Evolutionary conservation across 2,888 invertebrate species (phyloP), one percentile per base, ranked within the genome.

Genomic region (Cryptocephalus primarius): DNA sequence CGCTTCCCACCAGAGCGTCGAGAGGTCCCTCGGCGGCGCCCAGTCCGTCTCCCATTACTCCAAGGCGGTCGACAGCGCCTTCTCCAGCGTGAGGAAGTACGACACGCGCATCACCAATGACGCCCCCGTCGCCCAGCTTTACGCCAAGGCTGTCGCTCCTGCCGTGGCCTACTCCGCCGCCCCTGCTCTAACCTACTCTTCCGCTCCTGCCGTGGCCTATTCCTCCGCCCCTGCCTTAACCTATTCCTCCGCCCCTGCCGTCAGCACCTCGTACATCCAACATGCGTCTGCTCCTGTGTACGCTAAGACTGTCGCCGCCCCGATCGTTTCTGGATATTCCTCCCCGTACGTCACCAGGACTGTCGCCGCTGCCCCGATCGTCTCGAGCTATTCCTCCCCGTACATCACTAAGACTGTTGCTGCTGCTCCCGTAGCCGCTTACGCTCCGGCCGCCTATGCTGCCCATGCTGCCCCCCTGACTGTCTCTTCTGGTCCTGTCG

Each of bases 31-130:
- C 49, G 79, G 75, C 49, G 76, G 68, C 44, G 76, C 76, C 57
- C 69, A 71, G 48, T 73, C 73, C 39, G 73, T 79, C 4, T 77
- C 79, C 46, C 52, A 55, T 41, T 62, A 61, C 53, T 73, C 75
- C 57, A 80, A 79, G 65, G 75, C 76, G 45, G 74, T 77, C 32
- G 76, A 78, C 59, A 76, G 76, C 43, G 75, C 78, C 46, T 78
- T 75, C 71, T 77, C 78, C 53, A 77, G 75, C 60, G 75, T 78
- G 33, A 74, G 76, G 62, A 79, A 79, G 67, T 72, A 69, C 65
- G 76, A 79, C 52, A 76, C 76, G 43, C 74, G 77, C 54, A 68
- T 76, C 65, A 75, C 73, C 66, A 77, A 77, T 59, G 78, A 79
- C 58, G 74, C 71, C 55, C 62, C 73, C 46, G 74, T 72, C 22